These are phyloP conservation scores for Phaethon lepturus DNA, from an alignment of 2,113 vertebrate genomes.

Conservation along the genomic window DNA sequence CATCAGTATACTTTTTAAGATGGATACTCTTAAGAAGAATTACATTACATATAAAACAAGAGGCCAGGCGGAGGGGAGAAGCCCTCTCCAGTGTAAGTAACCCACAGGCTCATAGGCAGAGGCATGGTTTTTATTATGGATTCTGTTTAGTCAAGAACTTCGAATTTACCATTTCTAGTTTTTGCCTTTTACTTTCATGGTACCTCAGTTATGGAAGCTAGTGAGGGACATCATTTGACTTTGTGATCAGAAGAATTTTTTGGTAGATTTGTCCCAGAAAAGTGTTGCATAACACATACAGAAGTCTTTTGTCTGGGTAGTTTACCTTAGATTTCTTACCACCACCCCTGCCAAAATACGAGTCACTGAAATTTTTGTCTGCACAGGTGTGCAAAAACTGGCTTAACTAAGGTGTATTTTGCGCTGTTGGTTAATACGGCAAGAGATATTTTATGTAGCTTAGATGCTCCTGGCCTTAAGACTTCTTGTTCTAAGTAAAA, in stretches of 20 bases:
- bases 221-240: not conserved
- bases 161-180: not conserved
- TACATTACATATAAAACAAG: conserved; percentile 69
- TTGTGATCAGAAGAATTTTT: not conserved
- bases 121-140: not conserved
- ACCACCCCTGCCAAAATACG: not conserved
- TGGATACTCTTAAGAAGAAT: conserved; percentile 70
- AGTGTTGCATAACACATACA: not conserved
- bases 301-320: not conserved
- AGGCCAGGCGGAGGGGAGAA: conserved; percentile 47
- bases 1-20: conserved; percentile 74
- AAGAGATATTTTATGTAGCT: not conserved
- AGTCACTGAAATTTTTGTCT: not conserved
- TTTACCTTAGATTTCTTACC: not conserved
- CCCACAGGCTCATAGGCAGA: not conserved
- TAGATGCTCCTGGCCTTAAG: not conserved
- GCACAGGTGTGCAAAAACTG: not conserved
- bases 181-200: not conserved
- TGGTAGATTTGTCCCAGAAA: not conserved
- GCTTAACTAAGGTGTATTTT: not conserved
- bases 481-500: conserved; percentile 10
- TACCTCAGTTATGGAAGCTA: not conserved
- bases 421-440: not conserved
- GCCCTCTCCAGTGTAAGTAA: conserved; percentile 42
- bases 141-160: not conserved